Evolutionary conservation across 1,140 invertebrate genomes (phyloP).

Genomic region (Eumeta japonica): DNA sequence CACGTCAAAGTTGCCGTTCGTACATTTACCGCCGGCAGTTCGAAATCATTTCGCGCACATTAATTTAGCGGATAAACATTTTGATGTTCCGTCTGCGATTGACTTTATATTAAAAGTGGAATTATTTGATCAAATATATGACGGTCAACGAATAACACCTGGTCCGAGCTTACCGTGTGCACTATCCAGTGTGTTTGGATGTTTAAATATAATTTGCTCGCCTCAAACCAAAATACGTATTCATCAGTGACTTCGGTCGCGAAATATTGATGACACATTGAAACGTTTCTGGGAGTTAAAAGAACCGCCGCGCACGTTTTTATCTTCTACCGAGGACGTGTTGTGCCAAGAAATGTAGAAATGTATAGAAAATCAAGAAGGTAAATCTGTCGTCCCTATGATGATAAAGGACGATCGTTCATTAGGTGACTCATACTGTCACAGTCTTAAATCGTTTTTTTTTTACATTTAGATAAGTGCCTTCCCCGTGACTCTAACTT

Average conservation of each 20-base stretch:
- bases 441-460: no score
- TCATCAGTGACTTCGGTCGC: no score
- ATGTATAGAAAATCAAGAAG: neutral
- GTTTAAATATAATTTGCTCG: no score
- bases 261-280: no score
- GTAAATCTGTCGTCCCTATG: no score
- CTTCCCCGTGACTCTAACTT: no score
- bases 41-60: neutral
- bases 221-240: no score
- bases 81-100: conserved; percentile 3
- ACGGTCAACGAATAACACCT: conserved; percentile 2
- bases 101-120: conserved; percentile 7
- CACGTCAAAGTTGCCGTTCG: neutral
- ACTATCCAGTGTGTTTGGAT: conserved; percentile 7
- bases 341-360: neutral
- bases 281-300: neutral
- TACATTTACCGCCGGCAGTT: neutral
- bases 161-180: conserved; percentile 4
- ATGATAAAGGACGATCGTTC: conserved; percentile 4
- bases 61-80: conserved; percentile 2
- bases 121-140: conserved; percentile 8
- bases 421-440: no score
- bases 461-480: no score
- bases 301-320: neutral
- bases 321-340: neutral